Percentiles rank a stretch among this genome's conserved stretches.
phyloP scores from a whole-genome alignment of 92 coral and sea anemone species.

The Palythoa grandiflora region DNA sequence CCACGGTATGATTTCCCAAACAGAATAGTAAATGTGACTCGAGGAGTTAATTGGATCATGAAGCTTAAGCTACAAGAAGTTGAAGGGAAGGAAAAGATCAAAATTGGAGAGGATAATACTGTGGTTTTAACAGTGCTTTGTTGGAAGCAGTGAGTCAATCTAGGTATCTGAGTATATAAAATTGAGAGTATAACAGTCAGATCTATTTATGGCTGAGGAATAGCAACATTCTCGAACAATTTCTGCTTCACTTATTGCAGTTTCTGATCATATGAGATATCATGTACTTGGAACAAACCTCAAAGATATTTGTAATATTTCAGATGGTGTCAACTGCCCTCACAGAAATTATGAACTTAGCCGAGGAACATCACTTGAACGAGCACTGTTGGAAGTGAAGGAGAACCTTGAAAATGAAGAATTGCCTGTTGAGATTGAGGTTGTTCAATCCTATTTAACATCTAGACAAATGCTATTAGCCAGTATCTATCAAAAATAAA shows the following conservation, averaged over 20 bases:
- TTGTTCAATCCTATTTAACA: neutral
- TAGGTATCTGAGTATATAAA: slow-evolving; percentile 35
- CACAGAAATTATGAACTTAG: slow-evolving; percentile 40
- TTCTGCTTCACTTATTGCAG: neutral
- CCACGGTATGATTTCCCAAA: slow-evolving; percentile 20
- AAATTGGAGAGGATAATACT: slow-evolving; percentile 38
- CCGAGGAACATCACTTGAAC: slow-evolving; percentile 33
- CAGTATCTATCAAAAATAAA: no score
- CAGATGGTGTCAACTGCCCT: slow-evolving; percentile 41
- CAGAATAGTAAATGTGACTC: neutral
- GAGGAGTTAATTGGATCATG: neutral
- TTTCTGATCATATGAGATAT: slow-evolving; percentile 28
- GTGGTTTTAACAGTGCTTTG: slow-evolving; percentile 45
- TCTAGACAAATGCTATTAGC: neutral
- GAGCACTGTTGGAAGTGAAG: slow-evolving; percentile 19
- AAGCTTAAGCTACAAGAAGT: neutral
- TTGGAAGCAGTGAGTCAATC: slow-evolving; percentile 50
- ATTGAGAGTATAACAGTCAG: slow-evolving; percentile 32
- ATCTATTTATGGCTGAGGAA: neutral
- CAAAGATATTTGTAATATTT: slow-evolving; percentile 39
- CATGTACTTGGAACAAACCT: slow-evolving; percentile 26
- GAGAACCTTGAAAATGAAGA: slow-evolving; percentile 26
- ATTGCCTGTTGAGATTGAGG: neutral
- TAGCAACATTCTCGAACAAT: neutral
- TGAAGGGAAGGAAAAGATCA: neutral